A percentile compares a stretch with the other conserved stretches of the same genome.
These are phyloP conservation scores for Grapholita molesta DNA, from an alignment of 1,140 invertebrate species.

Conservation along the genomic window DNA sequence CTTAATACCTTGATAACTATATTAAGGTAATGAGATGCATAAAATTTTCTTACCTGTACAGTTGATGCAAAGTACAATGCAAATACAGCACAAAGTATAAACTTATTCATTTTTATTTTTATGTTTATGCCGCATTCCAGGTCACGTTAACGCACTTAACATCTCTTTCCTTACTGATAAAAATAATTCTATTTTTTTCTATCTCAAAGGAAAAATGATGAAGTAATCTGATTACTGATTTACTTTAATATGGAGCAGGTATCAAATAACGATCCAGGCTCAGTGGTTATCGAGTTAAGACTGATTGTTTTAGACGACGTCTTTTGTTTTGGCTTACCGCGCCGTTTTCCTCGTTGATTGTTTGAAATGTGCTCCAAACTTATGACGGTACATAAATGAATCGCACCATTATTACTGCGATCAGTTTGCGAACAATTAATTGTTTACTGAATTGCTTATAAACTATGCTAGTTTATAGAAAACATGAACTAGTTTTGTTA, in stretches of 20 bases:
- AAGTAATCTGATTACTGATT: neutral
- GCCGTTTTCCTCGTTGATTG: neutral
- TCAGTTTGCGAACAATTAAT: neutral
- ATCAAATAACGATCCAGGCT: slow-evolving; percentile 2
- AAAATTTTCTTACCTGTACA: neutral
- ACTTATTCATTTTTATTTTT: neutral
- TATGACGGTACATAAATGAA: slow-evolving; percentile 2
- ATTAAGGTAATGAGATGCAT: no score
- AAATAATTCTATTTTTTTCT: neutral
- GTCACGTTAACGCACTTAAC: neutral
- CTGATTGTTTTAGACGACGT: slow-evolving; percentile 9
- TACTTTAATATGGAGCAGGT: neutral
- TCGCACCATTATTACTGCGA: neutral
- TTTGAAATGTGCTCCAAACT: slow-evolving; percentile 7
- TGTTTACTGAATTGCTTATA: neutral
- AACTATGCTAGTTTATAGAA: neutral
- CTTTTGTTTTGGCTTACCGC: slow-evolving; percentile 2
- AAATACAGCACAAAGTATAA: neutral
- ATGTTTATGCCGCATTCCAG: neutral
- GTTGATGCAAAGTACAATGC: neutral
- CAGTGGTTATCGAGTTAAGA: neutral
- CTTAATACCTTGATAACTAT: no score
- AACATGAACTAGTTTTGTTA: neutral
- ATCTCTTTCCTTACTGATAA: neutral
- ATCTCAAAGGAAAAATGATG: neutral